A percentile compares a stretch with the other conserved stretches of the same genome.
phyloP scores from a whole-genome alignment of 1,140 invertebrate genomes.

The Lineus longissimus region DNA sequence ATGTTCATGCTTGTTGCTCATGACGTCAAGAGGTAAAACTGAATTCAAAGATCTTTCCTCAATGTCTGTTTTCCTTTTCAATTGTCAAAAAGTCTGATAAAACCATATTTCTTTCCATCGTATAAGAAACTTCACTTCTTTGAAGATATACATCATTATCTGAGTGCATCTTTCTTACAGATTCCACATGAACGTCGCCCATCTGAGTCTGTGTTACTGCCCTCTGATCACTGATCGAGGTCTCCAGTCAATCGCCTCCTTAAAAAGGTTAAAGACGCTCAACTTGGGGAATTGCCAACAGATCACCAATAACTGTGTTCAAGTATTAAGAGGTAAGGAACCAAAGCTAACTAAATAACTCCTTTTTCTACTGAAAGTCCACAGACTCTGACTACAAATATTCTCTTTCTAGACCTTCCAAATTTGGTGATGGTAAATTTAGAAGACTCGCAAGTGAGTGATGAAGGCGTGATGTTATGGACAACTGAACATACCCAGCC shows the following conservation, averaged over 20 bases:
- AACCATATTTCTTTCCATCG: no score
- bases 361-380: no score
- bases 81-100: no score
- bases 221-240: slow-evolving; percentile 44
- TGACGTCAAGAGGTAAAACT: no score
- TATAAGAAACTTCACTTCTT: no score
- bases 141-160: no score
- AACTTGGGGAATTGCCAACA: slow-evolving; percentile 41
- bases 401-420: slow-evolving; percentile 30
- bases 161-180: slow-evolving; percentile 22
- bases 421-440: slow-evolving; percentile 29
- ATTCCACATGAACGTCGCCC: slow-evolving; percentile 32
- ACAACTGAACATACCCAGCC: slow-evolving; percentile 9
- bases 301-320: slow-evolving; percentile 38
- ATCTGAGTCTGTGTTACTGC: slow-evolving; percentile 39
- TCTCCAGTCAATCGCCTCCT: slow-evolving; percentile 29
- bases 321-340: slow-evolving; percentile 27
- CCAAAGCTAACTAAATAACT: background rate
- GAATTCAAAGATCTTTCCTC: no score
- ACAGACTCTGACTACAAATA: no score
- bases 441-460: slow-evolving; percentile 37
- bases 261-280: slow-evolving; percentile 38
- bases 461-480: slow-evolving; percentile 29
- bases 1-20: no score
- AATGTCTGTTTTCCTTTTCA: no score